Percentiles rank a stretch among this genome's conserved stretches.
phyloP scores from a whole-genome alignment of 2,888 invertebrate species.

The Chrysolina oricalcia region DNA sequence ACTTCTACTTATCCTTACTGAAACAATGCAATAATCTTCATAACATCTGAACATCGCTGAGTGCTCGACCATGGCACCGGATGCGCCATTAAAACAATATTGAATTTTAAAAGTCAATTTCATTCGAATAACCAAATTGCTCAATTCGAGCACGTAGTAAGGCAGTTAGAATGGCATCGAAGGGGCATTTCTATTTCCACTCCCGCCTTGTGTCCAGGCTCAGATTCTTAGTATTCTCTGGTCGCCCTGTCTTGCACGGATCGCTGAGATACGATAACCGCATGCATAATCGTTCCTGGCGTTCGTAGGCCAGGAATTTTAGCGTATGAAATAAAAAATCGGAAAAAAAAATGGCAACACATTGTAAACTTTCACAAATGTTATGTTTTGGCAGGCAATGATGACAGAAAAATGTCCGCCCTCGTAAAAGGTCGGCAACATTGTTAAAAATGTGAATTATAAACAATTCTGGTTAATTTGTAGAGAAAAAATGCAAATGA shows the following conservation, averaged over 20 bases:
- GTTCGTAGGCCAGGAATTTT: too few species aligned
- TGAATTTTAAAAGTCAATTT: slow-evolving; percentile 35
- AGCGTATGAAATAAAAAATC: too few species aligned
- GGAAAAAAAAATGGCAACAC: too few species aligned
- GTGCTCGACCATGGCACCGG: slow-evolving; percentile 26
- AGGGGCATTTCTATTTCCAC: not conserved
- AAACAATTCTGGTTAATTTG: too few species aligned
- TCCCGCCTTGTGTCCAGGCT: slow-evolving; percentile 15
- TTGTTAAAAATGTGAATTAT: too few species aligned
- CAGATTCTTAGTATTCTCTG: slow-evolving; percentile 11
- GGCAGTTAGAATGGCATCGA: slow-evolving; percentile 31
- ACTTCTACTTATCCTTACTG: not conserved
- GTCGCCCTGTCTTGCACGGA: slow-evolving; percentile 1
- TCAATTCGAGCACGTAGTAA: slow-evolving; percentile 29
- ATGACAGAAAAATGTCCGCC: too few species aligned
- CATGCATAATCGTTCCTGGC: slow-evolving; percentile 1
- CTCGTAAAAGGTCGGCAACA: too few species aligned
- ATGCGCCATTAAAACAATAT: slow-evolving; percentile 30
- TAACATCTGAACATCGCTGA: not conserved
- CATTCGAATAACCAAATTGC: slow-evolving; percentile 31
- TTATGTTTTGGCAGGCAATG: too few species aligned
- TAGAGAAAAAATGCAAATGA: too few species aligned
- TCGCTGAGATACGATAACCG: not conserved
- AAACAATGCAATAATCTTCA: not conserved
- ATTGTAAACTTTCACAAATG: too few species aligned